phyloP scores from a whole-genome alignment of 1,140 invertebrate species.

The Drosophila pruinosa region DNA sequence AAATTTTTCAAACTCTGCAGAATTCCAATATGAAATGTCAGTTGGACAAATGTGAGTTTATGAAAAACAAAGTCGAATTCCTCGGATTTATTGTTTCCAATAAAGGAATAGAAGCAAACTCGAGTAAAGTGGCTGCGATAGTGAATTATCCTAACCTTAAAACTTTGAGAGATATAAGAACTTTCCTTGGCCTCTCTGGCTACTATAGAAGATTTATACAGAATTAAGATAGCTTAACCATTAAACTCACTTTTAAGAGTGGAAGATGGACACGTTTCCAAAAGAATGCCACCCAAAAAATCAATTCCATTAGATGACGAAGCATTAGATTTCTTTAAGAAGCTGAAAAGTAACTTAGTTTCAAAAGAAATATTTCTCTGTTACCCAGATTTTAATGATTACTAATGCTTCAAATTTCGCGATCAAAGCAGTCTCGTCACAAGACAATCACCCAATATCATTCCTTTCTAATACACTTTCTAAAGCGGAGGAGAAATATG shows the following conservation, averaged over 20 bases:
- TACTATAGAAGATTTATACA: background rate
- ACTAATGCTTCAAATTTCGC: too few relatives aligned
- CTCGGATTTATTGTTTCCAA: constrained; percentile 30
- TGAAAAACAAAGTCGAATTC: background rate
- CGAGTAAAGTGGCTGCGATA: constrained; percentile 36
- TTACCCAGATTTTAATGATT: background rate
- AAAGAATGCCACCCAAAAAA: background rate
- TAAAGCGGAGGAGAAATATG: constrained; percentile 63
- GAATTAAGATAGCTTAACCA: background rate
- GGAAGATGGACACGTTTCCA: background rate
- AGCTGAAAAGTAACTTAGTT: background rate
- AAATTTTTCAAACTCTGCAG: background rate
- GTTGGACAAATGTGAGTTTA: background rate
- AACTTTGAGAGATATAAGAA: constrained; percentile 6
- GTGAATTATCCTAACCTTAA: constrained; percentile 32
- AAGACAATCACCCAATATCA: constrained; percentile 44
- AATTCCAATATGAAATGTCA: background rate
- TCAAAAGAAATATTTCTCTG: background rate
- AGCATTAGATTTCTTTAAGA: background rate
- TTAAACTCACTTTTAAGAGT: background rate
- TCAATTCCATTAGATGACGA: background rate
- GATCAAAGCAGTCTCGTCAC: constrained; percentile 69
- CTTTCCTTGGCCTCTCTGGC: background rate
- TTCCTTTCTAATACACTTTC: constrained; percentile 71
- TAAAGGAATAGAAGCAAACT: constrained; percentile 42